Evolutionary conservation across 1,140 invertebrate genomes (phyloP), one percentile per base, ranked within the genome.

Genomic region (Venustaconcha ellipsiformis): DNA sequence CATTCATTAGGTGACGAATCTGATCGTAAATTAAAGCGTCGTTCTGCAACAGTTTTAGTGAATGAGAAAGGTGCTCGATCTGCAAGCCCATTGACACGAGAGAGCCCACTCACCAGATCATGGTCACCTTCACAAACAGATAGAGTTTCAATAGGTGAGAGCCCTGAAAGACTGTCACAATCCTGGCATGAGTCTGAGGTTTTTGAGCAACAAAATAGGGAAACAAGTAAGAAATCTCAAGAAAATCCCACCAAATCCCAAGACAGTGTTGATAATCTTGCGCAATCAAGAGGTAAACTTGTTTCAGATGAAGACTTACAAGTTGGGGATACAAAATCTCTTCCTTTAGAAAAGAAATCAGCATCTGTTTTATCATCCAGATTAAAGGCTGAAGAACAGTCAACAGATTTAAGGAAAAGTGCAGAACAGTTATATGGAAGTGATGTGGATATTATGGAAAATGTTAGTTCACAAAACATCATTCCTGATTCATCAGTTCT

Each of bases 1-100:
- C 80, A 78, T 26, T 82, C 82, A 17, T 30, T 63, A 26, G 74
- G 74, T 48, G 82, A 83, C 57, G 55, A 74, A 17, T 67, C 74
- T 18, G 82, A 83, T 20, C 78, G 79, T 48, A 82, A 80, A 76
- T 69, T 81, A 58, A 83, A 83, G 37, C 72, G 82, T 26, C 70
- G 80, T 23, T 83, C 82, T 17, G 80, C 78, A 60, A 80, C 74
- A 65, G 82, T 67, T 59, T 67, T 83, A 30, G 55, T 77, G 11
- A 80, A 83, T 60, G 67, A 67, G 15, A 69, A 62, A n/a, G 72
- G 67, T 15, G 57, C 69, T 6, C 65, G 67, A 8, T 48, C 76
- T 30, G 65, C 76, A 57, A 78, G 77, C 71, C 77, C 77, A 56
- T 60, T 77, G n/a, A 69, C 75, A 6, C 72, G 68, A 26, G 64